Evolutionary conservation across 2,113 vertebrate genomes (phyloP).

Genomic region (Mionectes macconnelli): DNA sequence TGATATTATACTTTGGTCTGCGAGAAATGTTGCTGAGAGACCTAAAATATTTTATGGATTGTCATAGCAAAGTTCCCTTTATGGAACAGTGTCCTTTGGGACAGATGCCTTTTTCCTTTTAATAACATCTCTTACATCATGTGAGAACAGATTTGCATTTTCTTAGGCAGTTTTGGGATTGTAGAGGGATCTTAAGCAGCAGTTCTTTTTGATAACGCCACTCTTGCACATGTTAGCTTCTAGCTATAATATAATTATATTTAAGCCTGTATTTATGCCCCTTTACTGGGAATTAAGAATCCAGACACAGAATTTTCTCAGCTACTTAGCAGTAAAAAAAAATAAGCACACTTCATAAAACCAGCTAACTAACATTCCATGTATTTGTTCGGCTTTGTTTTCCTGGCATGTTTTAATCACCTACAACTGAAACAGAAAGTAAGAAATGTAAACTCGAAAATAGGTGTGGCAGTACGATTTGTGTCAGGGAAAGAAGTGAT

Average conservation of each 20-base stretch:
- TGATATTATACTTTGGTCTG: not conserved
- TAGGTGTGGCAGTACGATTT: not conserved
- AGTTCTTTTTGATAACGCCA: conserved; percentile 9
- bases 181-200: not conserved
- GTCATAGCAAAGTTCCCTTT: not conserved
- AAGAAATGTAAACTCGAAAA: not conserved
- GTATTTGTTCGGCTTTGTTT: not conserved
- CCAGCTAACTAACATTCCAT: not conserved
- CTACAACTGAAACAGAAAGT: not conserved
- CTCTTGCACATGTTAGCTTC: not conserved
- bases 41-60: conserved; percentile 6
- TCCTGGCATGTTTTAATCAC: not conserved
- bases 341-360: not conserved
- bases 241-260: conserved; percentile 24
- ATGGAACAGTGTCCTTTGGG: not conserved
- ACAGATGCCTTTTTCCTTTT: conserved; percentile 31
- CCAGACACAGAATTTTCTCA: not conserved
- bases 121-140: conserved; percentile 21
- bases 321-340: not conserved
- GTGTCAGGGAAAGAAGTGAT: not conserved
- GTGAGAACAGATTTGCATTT: conserved; percentile 30
- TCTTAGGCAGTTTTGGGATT: not conserved
- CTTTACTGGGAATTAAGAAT: not conserved
- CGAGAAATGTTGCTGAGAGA: not conserved
- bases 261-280: conserved; percentile 4